A percentile compares a stretch with the other conserved stretches of the same genome.
Conservation (phyloP, 1,140 invertebrate species). For the Aethina tumida region DNA sequence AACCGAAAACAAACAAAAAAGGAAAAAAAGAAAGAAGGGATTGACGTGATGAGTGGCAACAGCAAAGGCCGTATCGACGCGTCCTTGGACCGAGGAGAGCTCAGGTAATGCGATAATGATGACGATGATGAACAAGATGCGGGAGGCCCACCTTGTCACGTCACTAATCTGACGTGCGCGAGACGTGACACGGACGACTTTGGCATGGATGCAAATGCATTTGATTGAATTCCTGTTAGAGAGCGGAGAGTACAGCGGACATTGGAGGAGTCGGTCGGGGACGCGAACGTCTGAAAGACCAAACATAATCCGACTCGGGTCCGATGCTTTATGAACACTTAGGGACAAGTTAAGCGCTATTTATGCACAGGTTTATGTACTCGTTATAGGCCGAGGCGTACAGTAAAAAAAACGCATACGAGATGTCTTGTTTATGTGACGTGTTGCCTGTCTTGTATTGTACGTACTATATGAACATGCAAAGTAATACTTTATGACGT, state of each 20-base stretch:
- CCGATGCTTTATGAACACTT: slow-evolving; percentile 21
- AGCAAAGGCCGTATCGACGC: too few species aligned
- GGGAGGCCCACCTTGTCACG: slow-evolving; percentile 24
- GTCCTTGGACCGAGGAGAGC: too few species aligned
- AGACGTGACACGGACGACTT: slow-evolving; percentile 25
- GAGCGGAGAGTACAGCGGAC: too few species aligned
- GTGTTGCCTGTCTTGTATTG: slow-evolving; percentile 26
- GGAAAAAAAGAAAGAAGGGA: too few species aligned
- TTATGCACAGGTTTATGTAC: slow-evolving; percentile 23
- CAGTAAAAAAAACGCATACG: slow-evolving; percentile 23
- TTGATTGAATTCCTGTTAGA: too few species aligned
- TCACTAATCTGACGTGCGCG: slow-evolving; percentile 20
- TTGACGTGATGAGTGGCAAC: too few species aligned
- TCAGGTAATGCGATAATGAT: too few species aligned
- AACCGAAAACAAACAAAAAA: too few species aligned
- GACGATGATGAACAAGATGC: slow-evolving; percentile 24
- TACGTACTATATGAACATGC: slow-evolving; percentile 29
- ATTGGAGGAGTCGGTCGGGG: neutral
- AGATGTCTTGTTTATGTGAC: slow-evolving; percentile 31
- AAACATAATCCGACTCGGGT: slow-evolving; percentile 15
- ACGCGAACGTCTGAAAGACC: slow-evolving; percentile 2
- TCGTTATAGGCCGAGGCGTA: slow-evolving; percentile 22
- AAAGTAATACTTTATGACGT: slow-evolving; percentile 28
- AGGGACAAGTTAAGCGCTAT: slow-evolving; percentile 21
- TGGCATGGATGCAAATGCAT: too few species aligned